Conservation (phyloP, 1,140 invertebrate species). For the Pachypeltis micranthus region DNA sequence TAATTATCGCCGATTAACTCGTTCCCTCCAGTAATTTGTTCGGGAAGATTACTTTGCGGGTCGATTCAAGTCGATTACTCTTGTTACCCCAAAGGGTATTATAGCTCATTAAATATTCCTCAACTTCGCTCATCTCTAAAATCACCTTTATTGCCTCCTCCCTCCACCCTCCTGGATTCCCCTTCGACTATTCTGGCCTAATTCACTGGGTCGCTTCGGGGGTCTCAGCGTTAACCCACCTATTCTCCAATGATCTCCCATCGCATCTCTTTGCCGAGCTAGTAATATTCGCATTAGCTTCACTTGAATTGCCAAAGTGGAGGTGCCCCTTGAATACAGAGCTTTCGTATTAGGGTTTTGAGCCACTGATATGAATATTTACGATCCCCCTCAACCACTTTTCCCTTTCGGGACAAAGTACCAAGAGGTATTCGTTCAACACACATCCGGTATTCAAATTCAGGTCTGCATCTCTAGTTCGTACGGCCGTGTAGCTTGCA, state of each 20-base stretch:
- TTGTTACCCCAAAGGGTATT: constrained; percentile 6
- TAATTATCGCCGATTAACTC: too few relatives aligned
- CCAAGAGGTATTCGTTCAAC: too few relatives aligned
- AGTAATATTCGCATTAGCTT: background rate
- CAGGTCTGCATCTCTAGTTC: too few relatives aligned
- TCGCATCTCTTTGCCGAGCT: background rate
- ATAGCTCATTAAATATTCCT: constrained; percentile 8
- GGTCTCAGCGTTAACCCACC: too few relatives aligned
- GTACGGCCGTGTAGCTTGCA: too few relatives aligned
- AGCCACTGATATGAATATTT: too few relatives aligned
- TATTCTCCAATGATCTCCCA: background rate
- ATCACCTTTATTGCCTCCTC: constrained; percentile 1
- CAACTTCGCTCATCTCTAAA: constrained; percentile 8
- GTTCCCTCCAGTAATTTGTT: background rate
- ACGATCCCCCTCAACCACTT: too few relatives aligned
- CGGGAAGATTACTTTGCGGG: background rate
- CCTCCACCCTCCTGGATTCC: background rate
- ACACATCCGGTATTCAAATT: too few relatives aligned
- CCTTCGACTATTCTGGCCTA: background rate
- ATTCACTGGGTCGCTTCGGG: too few relatives aligned
- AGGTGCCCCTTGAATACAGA: too few relatives aligned
- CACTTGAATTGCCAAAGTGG: constrained; percentile 1
- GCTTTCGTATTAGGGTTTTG: too few relatives aligned
- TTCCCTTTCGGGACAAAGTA: too few relatives aligned
- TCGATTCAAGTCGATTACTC: background rate